These are phyloP conservation scores for Masticophis lateralis DNA, from an alignment of 2,797 vertebrate species.

Conservation along the genomic window DNA sequence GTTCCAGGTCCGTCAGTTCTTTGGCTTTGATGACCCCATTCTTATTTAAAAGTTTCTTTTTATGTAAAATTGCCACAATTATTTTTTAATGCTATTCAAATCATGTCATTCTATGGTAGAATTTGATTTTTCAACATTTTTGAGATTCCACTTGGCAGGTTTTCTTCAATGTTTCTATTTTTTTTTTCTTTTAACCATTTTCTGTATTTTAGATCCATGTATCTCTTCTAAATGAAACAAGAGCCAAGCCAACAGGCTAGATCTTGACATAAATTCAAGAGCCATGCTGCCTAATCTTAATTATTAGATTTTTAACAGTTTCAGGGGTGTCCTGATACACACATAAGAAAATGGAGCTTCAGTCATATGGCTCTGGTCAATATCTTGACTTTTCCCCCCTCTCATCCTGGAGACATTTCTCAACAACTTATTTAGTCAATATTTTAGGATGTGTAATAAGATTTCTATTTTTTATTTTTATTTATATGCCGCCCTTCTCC, in stretches of 20 bases:
- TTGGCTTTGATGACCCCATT: constrained; percentile 37
- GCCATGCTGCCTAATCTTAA: not conserved
- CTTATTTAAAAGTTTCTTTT: constrained; percentile 39
- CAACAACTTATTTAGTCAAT: not conserved
- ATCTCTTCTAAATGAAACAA: not conserved
- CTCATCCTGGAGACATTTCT: not conserved
- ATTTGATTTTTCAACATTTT: constrained; percentile 3
- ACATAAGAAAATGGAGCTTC: not conserved
- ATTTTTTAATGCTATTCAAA: constrained; percentile 23
- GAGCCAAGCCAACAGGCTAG: not conserved
- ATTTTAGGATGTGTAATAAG: not conserved
- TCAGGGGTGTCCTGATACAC: not conserved
- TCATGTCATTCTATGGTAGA: constrained; percentile 8
- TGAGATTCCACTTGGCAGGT: not conserved
- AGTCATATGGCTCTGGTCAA: not conserved
- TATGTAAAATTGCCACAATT: constrained; percentile 8
- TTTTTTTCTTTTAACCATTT: not conserved
- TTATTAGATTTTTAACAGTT: not conserved
- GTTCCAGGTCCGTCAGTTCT: constrained; percentile 43
- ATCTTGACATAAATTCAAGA: not conserved
- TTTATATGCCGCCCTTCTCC: too few species aligned
- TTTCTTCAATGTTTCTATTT: not conserved
- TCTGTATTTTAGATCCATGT: not conserved
- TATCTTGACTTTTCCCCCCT: not conserved
- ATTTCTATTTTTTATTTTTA: too few species aligned